Conservation (phyloP, 2,888 invertebrate species). For the Pimpla rufipes region DNA sequence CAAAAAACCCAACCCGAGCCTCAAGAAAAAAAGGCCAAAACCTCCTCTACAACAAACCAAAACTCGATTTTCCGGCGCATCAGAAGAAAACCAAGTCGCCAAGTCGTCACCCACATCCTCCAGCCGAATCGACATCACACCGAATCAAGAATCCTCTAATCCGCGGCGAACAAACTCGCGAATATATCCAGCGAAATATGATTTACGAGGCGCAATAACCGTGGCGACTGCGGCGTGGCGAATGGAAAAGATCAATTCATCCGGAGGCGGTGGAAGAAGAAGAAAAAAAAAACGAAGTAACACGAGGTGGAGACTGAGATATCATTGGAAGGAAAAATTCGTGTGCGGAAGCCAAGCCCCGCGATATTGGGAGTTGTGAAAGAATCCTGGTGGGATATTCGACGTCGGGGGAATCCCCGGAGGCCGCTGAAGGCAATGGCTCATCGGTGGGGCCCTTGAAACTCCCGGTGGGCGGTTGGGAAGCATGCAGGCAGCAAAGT, state of each 20-base stretch:
- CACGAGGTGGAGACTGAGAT: not conserved
- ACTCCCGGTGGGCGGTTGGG: slow-evolving; percentile 31
- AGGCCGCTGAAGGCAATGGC: slow-evolving; percentile 43
- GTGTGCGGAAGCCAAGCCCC: slow-evolving; percentile 36
- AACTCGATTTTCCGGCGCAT: no score
- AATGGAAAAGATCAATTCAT: not conserved
- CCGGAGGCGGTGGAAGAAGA: no score
- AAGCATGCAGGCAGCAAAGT: slow-evolving; percentile 49
- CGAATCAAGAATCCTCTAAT: not conserved
- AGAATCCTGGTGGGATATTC: slow-evolving; percentile 24
- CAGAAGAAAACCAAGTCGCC: no score
- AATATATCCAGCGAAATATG: not conserved
- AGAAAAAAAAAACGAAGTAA: not conserved
- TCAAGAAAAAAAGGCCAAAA: no score
- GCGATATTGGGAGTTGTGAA: slow-evolving; percentile 54
- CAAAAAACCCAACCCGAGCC: no score
- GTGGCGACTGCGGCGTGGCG: not conserved
- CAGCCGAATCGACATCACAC: not conserved
- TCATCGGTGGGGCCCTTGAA: slow-evolving; percentile 46
- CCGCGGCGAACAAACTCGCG: not conserved
- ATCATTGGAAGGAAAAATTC: not conserved
- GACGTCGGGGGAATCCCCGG: slow-evolving; percentile 6
- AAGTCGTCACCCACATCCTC: no score
- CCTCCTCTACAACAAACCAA: no score
- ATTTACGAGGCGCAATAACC: not conserved